Percentiles rank a stretch among this genome's conserved stretches.
phyloP scores from a whole-genome alignment of 2,888 invertebrate genomes.

The Diarsia dahlii region DNA sequence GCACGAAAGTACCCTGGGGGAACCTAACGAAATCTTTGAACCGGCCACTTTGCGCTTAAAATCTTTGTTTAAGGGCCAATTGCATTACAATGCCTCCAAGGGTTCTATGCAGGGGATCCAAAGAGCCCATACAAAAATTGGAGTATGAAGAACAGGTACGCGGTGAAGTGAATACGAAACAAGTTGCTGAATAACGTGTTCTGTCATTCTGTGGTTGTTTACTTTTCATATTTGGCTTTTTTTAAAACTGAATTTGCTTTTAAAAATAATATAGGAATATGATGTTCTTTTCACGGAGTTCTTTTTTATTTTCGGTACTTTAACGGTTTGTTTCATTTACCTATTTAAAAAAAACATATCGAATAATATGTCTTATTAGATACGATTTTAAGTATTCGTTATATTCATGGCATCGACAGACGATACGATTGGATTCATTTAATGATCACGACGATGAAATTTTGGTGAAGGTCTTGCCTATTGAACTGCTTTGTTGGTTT shows the following conservation, averaged over 20 bases:
- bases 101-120: conserved; percentile 53
- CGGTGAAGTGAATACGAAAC: conserved; percentile 35
- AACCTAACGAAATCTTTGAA: conserved; percentile 78
- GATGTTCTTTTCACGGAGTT: conserved; percentile 11
- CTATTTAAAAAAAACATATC: too few species aligned
- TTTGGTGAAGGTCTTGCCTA: too few species aligned
- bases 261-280: conserved; percentile 17
- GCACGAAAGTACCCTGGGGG: conserved; percentile 79
- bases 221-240: conserved; percentile 48
- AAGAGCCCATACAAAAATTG: conserved; percentile 58
- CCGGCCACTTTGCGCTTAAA: conserved; percentile 75
- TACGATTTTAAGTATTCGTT: too few species aligned
- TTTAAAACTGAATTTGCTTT: conserved; percentile 42
- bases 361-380: too few species aligned
- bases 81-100: conserved; percentile 74
- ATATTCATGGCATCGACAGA: too few species aligned
- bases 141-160: conserved; percentile 37
- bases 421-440: too few species aligned
- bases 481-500: too few species aligned
- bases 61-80: conserved; percentile 80
- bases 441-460: too few species aligned
- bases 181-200: conserved; percentile 34
- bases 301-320: too few species aligned
- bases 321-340: too few species aligned
- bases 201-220: conserved; percentile 33